Evolutionary conservation across 2,797 vertebrate genomes (phyloP).

Genomic region (Phrynocephalus vlangalii): DNA sequence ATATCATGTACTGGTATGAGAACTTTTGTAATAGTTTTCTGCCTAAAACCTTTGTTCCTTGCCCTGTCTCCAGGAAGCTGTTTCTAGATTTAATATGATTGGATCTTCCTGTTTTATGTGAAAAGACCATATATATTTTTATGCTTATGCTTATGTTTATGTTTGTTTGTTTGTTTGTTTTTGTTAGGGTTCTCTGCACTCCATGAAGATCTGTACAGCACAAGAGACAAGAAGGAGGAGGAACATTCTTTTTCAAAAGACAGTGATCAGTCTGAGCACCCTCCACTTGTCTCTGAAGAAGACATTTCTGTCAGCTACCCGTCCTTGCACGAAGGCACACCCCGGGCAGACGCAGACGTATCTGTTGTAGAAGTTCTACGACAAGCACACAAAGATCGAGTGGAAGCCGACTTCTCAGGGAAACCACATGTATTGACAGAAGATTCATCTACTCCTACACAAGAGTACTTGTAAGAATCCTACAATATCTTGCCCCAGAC

Average conservation of each 20-base stretch:
- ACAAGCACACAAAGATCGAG: slow-evolving; percentile 83
- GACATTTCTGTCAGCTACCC: slow-evolving; percentile 89
- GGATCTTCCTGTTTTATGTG: neutral
- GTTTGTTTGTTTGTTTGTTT: neutral
- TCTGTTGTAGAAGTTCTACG: slow-evolving; percentile 80
- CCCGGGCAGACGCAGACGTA: slow-evolving; percentile 80
- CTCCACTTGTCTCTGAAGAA: slow-evolving; percentile 91
- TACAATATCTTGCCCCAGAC: slow-evolving; percentile 8
- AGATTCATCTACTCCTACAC: slow-evolving; percentile 61
- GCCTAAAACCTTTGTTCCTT: neutral
- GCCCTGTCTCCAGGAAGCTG: neutral
- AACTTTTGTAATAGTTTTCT: neutral
- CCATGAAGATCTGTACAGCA: slow-evolving; percentile 88
- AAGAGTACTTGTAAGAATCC: slow-evolving; percentile 77
- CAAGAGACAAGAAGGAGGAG: slow-evolving; percentile 77
- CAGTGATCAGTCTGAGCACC: slow-evolving; percentile 73
- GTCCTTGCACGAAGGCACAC: slow-evolving; percentile 83
- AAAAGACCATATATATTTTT: neutral
- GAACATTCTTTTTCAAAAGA: slow-evolving; percentile 65
- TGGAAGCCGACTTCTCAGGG: slow-evolving; percentile 84
- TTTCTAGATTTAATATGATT: neutral
- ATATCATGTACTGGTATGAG: too few species aligned
- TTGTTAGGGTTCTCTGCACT: slow-evolving; percentile 89
- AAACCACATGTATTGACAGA: slow-evolving; percentile 80
- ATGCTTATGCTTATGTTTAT: neutral